A percentile compares a stretch with the other conserved stretches of the same genome.
These are phyloP conservation scores for Ibidorhyncha struthersii DNA, from an alignment of 2,113 vertebrate genomes.

Conservation along the genomic window DNA sequence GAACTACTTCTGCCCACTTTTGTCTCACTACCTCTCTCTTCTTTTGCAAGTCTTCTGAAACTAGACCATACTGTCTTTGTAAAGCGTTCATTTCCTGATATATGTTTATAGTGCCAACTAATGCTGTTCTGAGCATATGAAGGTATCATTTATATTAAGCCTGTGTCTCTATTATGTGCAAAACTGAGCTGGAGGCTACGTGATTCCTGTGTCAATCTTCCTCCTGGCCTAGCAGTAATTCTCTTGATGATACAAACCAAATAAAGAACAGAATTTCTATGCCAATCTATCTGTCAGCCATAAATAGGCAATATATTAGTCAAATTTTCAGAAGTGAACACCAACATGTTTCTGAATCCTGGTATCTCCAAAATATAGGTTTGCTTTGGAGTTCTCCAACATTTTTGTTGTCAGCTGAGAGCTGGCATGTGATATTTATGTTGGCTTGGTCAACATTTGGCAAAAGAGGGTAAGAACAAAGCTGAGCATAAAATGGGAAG, in stretches of 20 bases:
- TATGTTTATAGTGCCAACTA: not conserved
- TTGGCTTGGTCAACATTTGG: not conserved
- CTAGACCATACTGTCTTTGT: not conserved
- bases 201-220: not conserved
- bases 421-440: not conserved
- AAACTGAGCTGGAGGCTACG: not conserved
- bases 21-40: not conserved
- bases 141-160: fast-evolving
- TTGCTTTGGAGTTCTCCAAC: not conserved
- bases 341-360: not conserved
- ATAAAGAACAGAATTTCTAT: not conserved
- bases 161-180: fast-evolving
- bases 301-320: not conserved
- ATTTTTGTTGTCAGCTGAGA: not conserved
- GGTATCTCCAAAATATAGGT: not conserved
- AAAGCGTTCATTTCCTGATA: not conserved
- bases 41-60: not conserved
- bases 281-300: not conserved
- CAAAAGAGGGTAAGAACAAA: not conserved
- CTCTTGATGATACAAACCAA: not conserved
- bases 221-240: not conserved
- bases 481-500: not conserved
- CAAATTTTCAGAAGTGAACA: not conserved
- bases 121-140: not conserved
- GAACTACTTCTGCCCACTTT: not conserved